Evolutionary conservation across 2,888 invertebrate species (phyloP), one percentile per base, ranked within the genome.

Genomic region (Zeuzera pyrina): DNA sequence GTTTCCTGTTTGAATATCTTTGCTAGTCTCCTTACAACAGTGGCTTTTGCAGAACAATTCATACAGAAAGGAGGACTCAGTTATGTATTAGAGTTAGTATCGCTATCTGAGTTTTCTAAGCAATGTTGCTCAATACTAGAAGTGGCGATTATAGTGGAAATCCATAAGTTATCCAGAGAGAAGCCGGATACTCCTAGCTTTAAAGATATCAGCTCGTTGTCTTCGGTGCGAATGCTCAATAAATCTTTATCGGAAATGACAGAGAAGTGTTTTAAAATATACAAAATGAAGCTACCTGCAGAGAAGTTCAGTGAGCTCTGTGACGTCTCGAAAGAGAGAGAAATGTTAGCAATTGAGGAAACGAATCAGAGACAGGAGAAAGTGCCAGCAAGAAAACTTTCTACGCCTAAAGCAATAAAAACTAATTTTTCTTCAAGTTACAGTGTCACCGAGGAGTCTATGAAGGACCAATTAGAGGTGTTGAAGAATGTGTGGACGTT

Each of bases 71-170:
- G 85, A 1, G 88, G 88, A 0, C 58, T 88, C 19, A 72, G 84
- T 22, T 85, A 87, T 41, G 85, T 86, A 0, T 47, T 87, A 2
- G 81, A 85, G 37, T 45, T 89, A 32, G 71, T 88, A 1, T 64
- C 79, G 0, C 57, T 86, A 28, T 63, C 84, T 0, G 73, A 83
- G 29, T 88, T 89, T 41, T 84, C 87, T 1, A 84, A 85, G 38
- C 84, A 83, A 35, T 87, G 88, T 47, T 89, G 88, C 45, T 72
- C 84, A 2, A 81, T 89, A 24, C 60, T 89, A 11, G 88, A 89
- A 54, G 85, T 88, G 33, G 78, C 85, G 0, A 86, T 87, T 2
- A 76, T 85, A 2, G 86, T 88, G 31, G 88, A 88, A 45, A 85
- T 88, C 28, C 85, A 83, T 50, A 85, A 81, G 36, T 52, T 77